Evolutionary conservation across 1,140 invertebrate genomes (phyloP), one percentile per base, ranked within the genome.

Genomic region (Brachionus koreanus): DNA sequence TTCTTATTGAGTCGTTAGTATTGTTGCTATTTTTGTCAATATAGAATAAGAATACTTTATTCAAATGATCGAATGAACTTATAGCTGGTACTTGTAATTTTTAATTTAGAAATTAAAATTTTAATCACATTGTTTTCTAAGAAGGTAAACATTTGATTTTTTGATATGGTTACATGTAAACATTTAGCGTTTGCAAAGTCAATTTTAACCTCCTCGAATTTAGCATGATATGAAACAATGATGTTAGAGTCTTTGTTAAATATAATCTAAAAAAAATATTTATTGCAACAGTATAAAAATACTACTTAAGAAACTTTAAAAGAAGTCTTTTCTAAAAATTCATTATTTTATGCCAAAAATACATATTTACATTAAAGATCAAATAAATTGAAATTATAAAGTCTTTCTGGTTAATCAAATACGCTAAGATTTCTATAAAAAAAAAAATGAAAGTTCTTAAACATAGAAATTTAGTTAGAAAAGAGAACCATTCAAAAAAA

Each of bases 121-220:
- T 5, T 13, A 49, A 57, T 25, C 16, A 19, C 49, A 19, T 57
- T 7, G 49, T 19, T 57, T 49, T 49, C 4, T 19, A 23, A 57
- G 49, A 57, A 57, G 19, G 49, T 57, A 57, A 57, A 57, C 49
- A 57, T 57, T 57, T 19, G 19, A 5, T 13, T 57, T 57, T 57
- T 57, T 57, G 49, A 57, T 57, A 57, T 57, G 49, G 49, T 57
- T 57, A 57, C 49, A 57, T 57, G 49, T 23, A 57, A 57, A 57
- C 49, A 57, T n/a, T 29, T n/a, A 49, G 43, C 43, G 1, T 49
- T 49, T 10, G 43, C 1, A 49, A 49, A 49, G 43, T 49, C n/a
- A 25, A 57, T 57, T 57, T 29, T 29, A 5, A 7, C 19, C n/a
- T 57, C 19, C 49, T 19, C 19, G 19, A 57, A 57, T 57, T 19